Evolutionary conservation across 2,888 invertebrate species (phyloP).

Genomic region (Branchipolynoe longqiensis): DNA sequence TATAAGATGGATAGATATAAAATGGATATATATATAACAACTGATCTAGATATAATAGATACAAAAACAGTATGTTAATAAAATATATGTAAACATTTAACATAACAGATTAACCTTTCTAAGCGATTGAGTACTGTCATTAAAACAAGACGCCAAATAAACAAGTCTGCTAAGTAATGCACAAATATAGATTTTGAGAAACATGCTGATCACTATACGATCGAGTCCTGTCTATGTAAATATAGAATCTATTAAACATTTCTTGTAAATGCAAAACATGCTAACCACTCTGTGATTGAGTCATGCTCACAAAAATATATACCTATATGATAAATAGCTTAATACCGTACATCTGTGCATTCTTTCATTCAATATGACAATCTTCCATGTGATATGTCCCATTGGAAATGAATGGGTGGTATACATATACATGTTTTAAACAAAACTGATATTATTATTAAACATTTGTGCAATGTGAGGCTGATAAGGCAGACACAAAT

Average conservation of each 20-base stretch:
- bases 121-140: neutral
- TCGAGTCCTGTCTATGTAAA: neutral
- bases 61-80: neutral
- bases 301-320: neutral
- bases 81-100: neutral
- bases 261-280: neutral
- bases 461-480: too few species aligned
- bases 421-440: neutral
- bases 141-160: neutral
- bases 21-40: neutral
- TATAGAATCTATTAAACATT: neutral
- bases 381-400: neutral
- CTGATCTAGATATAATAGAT: neutral
- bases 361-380: neutral
- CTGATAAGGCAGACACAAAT: too few species aligned
- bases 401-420: neutral
- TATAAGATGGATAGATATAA: too few species aligned
- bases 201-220: neutral
- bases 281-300: neutral
- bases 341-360: neutral
- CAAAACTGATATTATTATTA: too few species aligned
- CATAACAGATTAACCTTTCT: neutral
- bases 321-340: neutral
- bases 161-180: too few species aligned
- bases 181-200: neutral